Evolutionary conservation across 2,888 invertebrate species (phyloP).

Genomic region (Cryptosula pallasiana): DNA sequence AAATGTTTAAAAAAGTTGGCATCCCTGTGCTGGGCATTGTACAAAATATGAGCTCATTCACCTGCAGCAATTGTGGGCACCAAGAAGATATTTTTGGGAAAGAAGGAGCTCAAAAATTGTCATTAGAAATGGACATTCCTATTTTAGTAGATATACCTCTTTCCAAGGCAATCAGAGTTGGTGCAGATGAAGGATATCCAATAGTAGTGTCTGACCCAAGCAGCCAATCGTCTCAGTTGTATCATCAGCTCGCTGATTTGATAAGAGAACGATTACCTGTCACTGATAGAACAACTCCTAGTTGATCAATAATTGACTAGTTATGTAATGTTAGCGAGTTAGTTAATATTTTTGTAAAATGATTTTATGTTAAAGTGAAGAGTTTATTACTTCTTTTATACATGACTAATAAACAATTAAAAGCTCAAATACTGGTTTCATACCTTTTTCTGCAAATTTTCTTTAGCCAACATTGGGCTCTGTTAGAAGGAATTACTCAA

Average conservation of each 20-base stretch:
- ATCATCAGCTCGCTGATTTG: slow-evolving; percentile 3
- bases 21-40: slow-evolving; percentile 71
- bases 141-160: slow-evolving; percentile 69
- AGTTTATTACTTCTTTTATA: too few relatives aligned
- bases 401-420: too few relatives aligned
- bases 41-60: slow-evolving; percentile 80
- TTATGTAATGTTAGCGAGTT: too few relatives aligned
- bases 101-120: slow-evolving; percentile 58
- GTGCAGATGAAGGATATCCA: slow-evolving; percentile 71
- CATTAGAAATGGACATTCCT: slow-evolving; percentile 56
- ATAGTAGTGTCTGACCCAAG: slow-evolving; percentile 65
- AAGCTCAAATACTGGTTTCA: too few relatives aligned
- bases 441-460: too few relatives aligned
- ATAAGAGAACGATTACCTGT: neutral
- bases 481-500: too few relatives aligned
- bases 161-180: slow-evolving; percentile 64
- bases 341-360: too few relatives aligned
- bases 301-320: too few relatives aligned
- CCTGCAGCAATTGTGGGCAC: slow-evolving; percentile 72
- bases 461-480: too few relatives aligned
- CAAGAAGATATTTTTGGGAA: slow-evolving; percentile 69
- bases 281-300: too few relatives aligned
- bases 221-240: slow-evolving; percentile 29
- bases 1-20: slow-evolving; percentile 76
- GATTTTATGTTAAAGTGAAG: too few relatives aligned